Percentiles rank a stretch among this genome's conserved stretches.
Evolutionary conservation across 1,140 invertebrate genomes (phyloP).

Genomic region (Eubasilissa regina): DNA sequence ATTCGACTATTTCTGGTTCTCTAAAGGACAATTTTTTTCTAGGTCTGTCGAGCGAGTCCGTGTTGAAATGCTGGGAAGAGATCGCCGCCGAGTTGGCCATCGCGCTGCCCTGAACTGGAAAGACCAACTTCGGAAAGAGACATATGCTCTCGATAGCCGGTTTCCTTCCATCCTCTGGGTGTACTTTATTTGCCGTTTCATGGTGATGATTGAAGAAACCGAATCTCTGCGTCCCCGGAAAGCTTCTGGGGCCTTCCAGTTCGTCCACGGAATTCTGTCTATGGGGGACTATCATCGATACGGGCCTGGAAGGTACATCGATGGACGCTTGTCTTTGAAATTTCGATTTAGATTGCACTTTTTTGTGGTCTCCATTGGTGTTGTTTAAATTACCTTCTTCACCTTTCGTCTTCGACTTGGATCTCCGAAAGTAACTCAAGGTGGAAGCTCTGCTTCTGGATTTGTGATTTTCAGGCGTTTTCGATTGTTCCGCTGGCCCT

Average conservation of each 20-base stretch:
- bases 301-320: slow-evolving; percentile 37
- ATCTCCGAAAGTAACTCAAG: slow-evolving; percentile 30
- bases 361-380: slow-evolving; percentile 13
- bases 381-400: not conserved
- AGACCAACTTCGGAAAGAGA: slow-evolving; percentile 66
- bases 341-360: not conserved
- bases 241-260: slow-evolving; percentile 26
- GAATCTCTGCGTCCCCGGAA: slow-evolving; percentile 30
- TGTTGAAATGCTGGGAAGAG: slow-evolving; percentile 48
- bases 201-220: slow-evolving; percentile 36
- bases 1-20: slow-evolving; percentile 82
- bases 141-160: slow-evolving; percentile 66
- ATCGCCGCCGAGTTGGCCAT: slow-evolving; percentile 62
- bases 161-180: slow-evolving; percentile 38
- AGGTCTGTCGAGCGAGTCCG: slow-evolving; percentile 75
- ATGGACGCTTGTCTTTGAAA: slow-evolving; percentile 49
- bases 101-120: slow-evolving; percentile 67
- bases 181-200: not conserved
- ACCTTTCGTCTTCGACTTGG: slow-evolving; percentile 1
- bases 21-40: slow-evolving; percentile 89
- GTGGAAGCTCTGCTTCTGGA: slow-evolving; percentile 19
- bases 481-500: not conserved
- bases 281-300: slow-evolving; percentile 31
- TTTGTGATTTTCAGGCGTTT: slow-evolving; percentile 11
- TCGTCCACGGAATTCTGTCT: slow-evolving; percentile 42